These are phyloP conservation scores for Melitaea cinxia DNA, from an alignment of 1,140 invertebrate genomes.

Conservation along the genomic window DNA sequence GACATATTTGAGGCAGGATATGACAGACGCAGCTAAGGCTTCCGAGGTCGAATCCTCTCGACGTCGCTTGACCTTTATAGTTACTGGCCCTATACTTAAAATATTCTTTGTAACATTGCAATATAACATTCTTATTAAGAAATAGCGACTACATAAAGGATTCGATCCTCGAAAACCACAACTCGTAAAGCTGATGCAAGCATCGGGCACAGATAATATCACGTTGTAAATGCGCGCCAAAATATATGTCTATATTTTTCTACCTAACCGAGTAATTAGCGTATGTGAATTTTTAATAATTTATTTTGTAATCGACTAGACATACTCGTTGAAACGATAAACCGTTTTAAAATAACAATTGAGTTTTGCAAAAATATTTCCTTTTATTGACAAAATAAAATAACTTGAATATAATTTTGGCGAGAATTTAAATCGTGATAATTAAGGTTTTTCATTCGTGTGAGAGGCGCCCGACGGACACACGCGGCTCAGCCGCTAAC, in stretches of 20 bases:
- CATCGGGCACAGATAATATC: slow-evolving; percentile 31
- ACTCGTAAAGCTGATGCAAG: slow-evolving; percentile 36
- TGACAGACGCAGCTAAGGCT: slow-evolving; percentile 53
- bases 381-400: neutral
- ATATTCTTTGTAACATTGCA: slow-evolving; percentile 23
- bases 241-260: too few relatives aligned
- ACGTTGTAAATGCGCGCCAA: slow-evolving; percentile 35
- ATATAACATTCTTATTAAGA: slow-evolving; percentile 6
- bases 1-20: slow-evolving; percentile 58
- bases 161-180: slow-evolving; percentile 24
- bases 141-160: slow-evolving; percentile 19
- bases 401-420: slow-evolving; percentile 37
- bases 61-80: slow-evolving; percentile 13
- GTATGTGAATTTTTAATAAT: slow-evolving; percentile 8
- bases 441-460: slow-evolving; percentile 23
- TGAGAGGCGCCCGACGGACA: slow-evolving; percentile 47
- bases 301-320: slow-evolving; percentile 28
- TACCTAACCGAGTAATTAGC: slow-evolving; percentile 20
- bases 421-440: slow-evolving; percentile 36
- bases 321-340: slow-evolving; percentile 27
- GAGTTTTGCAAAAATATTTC: neutral
- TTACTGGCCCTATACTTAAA: slow-evolving; percentile 30
- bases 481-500: slow-evolving; percentile 45
- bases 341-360: slow-evolving; percentile 10
- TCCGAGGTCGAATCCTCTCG: slow-evolving; percentile 25